Base-by-base conservation (phyloP, 2,113 vertebrate genomes). In the Heterochromis multidens region DNA sequence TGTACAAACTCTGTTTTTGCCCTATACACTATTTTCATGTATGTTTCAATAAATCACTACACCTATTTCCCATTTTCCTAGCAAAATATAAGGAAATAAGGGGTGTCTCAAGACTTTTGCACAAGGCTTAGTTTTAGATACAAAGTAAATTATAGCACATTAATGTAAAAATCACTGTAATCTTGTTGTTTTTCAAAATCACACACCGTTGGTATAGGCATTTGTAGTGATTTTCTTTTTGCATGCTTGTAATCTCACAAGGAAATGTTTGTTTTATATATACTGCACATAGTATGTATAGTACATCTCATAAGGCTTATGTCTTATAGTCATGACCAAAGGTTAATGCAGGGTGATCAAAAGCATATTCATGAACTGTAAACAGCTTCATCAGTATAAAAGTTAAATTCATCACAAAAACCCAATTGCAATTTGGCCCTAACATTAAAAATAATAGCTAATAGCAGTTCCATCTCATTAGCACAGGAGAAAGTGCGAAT, bases 221-320 rank as follows among this genome's bases (percentile, higher is more conserved):
- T 65, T 25, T 65, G 33, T 40, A 40, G 14, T 40, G 12, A 65
- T 40, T 3, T 14, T 65, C 37, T 23, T 65, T 65, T 65, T 40
- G n/a, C 6, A 40, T 23, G 37, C n/a, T 43, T 63, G 61, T 37
- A 37, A 65, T 65, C 21, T 13, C 62, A 40, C 33, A 40, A 37
- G 62, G 12, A 65, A 65, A 40, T 0, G 1, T 23, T 65, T 40
- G 21, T 1, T 21, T 65, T 65, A 37, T 65, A 23, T 3, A 65
- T 65, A 40, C 14, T 65, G 21, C 62, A 65, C 7, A 40, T 16
- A 40, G 62, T 65, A 40, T 65, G 62, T 65, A 6, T 40, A 21
- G 62, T 0, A 1, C 62, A 65, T 43, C 2, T 43, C 35, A 2
- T 67, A 67, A 67, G 0, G 40, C 40, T 37, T 1, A 37, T 37